phyloP scores from a whole-genome alignment of 1,140 invertebrate species.

The Planococcus citri region DNA sequence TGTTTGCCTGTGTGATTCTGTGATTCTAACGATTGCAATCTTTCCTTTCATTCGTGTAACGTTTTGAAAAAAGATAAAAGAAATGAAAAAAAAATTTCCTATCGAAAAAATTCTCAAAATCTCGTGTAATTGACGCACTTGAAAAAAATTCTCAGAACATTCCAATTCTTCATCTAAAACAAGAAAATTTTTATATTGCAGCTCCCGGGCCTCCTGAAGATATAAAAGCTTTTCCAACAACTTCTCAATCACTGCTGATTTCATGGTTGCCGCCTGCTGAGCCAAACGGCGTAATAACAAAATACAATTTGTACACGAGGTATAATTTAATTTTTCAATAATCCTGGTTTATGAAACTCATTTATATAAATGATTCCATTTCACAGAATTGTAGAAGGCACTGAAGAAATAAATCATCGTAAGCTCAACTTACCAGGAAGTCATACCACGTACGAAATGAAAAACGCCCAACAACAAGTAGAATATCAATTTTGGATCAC shows the following conservation, averaged over 20 bases:
- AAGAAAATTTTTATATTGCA: conserved; percentile 36
- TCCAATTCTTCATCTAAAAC: too few relatives aligned
- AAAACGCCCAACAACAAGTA: conserved; percentile 56
- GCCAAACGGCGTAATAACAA: conserved; percentile 64
- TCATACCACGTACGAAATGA: conserved; percentile 50
- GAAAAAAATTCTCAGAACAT: neutral
- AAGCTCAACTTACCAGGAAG: conserved; percentile 48
- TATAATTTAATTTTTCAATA: conserved; percentile 26
- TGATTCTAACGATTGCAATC: too few relatives aligned
- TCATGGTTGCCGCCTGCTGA: conserved; percentile 64
- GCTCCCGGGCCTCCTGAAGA: conserved; percentile 58
- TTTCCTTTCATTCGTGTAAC: too few relatives aligned
- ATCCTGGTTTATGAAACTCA: neutral
- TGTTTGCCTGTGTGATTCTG: too few relatives aligned
- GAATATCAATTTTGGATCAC: conserved; percentile 74
- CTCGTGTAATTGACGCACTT: too few relatives aligned
- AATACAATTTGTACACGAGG: conserved; percentile 66
- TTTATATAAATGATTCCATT: neutral
- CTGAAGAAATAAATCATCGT: conserved; percentile 52
- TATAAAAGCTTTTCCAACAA: conserved; percentile 66
- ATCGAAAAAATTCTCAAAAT: too few relatives aligned
- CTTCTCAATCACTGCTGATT: conserved; percentile 57
- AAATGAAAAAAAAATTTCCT: too few relatives aligned
- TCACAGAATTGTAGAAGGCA: conserved; percentile 46
- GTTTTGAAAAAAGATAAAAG: too few relatives aligned